Base-by-base conservation (phyloP, 2,888 invertebrate genomes). In the Drosophila melanocephala region DNA sequence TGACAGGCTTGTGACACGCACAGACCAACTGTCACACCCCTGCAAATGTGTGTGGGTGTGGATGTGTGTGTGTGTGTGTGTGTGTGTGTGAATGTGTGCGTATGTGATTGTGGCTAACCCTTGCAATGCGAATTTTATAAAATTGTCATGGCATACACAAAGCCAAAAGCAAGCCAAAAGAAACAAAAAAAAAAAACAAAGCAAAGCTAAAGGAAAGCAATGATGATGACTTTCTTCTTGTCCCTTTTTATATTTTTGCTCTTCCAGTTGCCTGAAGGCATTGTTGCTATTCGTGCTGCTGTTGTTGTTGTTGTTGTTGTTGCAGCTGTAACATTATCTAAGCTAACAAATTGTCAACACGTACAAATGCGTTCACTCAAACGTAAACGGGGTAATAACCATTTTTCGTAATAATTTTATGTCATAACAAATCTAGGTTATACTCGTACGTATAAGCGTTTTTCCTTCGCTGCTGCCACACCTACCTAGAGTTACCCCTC, bases 321-420 rank as follows among this genome's bases (percentile, higher is more conserved):
- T 79, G 75, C 73, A 79, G 75, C 69, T 79, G 78, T 79, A 81
- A 77, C 87, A 89, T 90, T 90, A 90, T 90, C 87, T 87, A 82
- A 91, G 85, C 82, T 84, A 91, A 90, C 89, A 92, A 92, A 92
- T 92, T 92, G 88, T 91, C 91, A 91, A 90, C 92, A 92, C 92
- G 92, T 92, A 91, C 91, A 85, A 91, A 91, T 91, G 87, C 91
- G 90, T 91, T 92, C 91, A 91, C 85, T 92, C 92, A 92, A 92
- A 92, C 87, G 87, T 91, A 92, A 92, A 92, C 92, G 92, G 90
- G 90, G 92, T 91, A 92, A 92, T 92, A 92, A 92, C 85, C 90
- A 91, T 92, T 91, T 92, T 90, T 86, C 83, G 84, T 87, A 82
- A 90, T 90, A 91, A 91, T 92, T 89, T 88, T 84, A 83, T 90